Base-by-base conservation (phyloP, 2,888 invertebrate genomes). In the Ptilodon capucinus region DNA sequence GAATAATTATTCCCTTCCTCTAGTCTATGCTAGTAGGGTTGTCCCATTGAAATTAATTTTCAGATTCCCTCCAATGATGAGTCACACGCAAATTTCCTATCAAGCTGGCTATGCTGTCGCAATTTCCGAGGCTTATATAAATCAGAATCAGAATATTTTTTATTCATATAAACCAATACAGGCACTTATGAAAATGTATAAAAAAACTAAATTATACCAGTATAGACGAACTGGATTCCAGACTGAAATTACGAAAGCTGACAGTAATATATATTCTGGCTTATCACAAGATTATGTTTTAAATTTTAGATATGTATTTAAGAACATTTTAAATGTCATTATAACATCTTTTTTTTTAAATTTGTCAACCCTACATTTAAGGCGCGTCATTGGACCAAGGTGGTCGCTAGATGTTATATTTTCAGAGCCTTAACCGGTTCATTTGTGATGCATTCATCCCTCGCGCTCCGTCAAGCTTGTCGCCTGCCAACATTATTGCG, bases 391-490 rank as follows among this genome's bases (percentile, higher is more conserved):
- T 6, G 21, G 7, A 5, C 17, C 16, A 49, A 55, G 50, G 58
- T 30, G 46, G 17, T 42, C 16, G 42, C 9, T 11, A 23, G 42
- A 11, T 13, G 14, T 45, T 44, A 39, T 60, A 56, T 64, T 61
- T 63, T 44, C 28, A 58, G 55, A 57, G 48, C 41, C 36, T 48
- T 64, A 55, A 8, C 51, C 56, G 55, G 47, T 54, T 54, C 67
- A 64, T 59, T 69, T 57, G 55, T 13, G 53, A 59, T 60, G 62
- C 60, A 56, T 50, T 48, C 53, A 48, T 38, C 42, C 46, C 44
- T 47, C 48, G 46, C 57, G 59, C 54, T 50, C 48, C 51, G 38
- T 14, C 52, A 54, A 42, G 43, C 57, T 36, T 18, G 18, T 16
- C 40, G 39, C 47, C 23, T 40, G 40, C 42, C 34, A 40, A 46